Percentiles rank a stretch among this genome's conserved stretches.
Conservation (phyloP, 2,113 vertebrate genomes). For the Oncorhynchus nerka region DNA sequence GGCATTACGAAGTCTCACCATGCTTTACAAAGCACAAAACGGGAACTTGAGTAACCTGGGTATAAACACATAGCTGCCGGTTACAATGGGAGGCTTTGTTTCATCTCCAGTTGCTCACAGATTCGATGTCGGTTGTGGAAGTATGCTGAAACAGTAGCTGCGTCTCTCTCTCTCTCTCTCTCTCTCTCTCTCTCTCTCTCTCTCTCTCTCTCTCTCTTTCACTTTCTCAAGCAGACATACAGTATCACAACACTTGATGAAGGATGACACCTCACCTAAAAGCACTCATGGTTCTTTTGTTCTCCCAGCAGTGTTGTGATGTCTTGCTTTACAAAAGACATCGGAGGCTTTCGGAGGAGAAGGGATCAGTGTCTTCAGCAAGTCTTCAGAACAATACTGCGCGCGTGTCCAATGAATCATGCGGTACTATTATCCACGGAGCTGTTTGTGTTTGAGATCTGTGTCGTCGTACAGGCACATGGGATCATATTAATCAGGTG, state of each 20-base stretch:
- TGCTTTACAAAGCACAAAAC: not conserved
- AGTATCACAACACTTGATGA: too few species aligned
- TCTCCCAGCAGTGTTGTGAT: constrained; percentile 22
- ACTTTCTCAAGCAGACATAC: too few species aligned
- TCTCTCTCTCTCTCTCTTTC: too few species aligned
- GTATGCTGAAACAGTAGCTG: too few species aligned
- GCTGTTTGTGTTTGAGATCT: not conserved
- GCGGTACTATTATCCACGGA: not conserved
- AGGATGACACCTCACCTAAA: too few species aligned
- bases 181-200: too few species aligned
- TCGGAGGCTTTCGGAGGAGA: not conserved
- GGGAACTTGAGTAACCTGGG: not conserved
- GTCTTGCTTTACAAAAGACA: constrained; percentile 35
- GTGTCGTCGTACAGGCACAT: not conserved
- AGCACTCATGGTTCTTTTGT: not conserved
- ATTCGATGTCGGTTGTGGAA: not conserved
- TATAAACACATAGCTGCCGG: not conserved
- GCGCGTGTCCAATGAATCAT: not conserved
- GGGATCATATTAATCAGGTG: not conserved
- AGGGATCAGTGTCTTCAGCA: not conserved
- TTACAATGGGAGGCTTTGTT: not conserved
- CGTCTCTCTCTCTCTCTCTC: too few species aligned
- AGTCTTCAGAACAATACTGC: not conserved
- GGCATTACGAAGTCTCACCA: not conserved
- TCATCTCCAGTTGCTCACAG: not conserved